phyloP scores from a whole-genome alignment of 2,888 invertebrate species.

The Thereva unica region DNA sequence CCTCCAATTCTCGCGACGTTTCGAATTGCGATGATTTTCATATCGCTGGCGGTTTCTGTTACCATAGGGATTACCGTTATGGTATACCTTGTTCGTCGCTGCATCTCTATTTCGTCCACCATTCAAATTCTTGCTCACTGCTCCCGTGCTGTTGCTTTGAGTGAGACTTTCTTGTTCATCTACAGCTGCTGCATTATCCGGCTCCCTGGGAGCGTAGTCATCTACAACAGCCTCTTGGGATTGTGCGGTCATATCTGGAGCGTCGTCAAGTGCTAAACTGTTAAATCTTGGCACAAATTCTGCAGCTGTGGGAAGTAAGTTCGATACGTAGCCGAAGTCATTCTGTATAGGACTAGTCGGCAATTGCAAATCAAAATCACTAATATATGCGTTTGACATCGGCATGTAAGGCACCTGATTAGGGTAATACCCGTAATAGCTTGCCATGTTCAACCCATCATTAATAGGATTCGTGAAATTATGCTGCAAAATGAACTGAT shows the following conservation, averaged over 20 bases:
- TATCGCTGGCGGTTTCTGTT: conserved; percentile 48
- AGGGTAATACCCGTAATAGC: conserved; percentile 22
- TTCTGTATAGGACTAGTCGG: conserved; percentile 40
- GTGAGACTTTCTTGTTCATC: not conserved
- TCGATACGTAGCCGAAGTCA: conserved; percentile 50
- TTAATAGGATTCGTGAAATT: conserved; percentile 47
- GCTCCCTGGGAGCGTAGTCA: conserved; percentile 7
- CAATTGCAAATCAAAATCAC: conserved; percentile 7
- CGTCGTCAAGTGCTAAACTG: conserved; percentile 44
- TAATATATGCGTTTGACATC: conserved; percentile 9
- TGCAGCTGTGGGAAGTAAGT: conserved; percentile 53
- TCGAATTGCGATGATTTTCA: conserved; percentile 54
- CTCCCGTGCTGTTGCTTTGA: conserved; percentile 38
- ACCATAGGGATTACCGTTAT: too few relatives aligned
- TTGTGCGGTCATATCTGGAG: conserved; percentile 37
- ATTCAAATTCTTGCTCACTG: conserved; percentile 42
- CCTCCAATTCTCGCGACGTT: conserved; percentile 56
- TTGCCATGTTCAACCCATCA: conserved; percentile 16
- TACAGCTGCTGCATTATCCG: not conserved
- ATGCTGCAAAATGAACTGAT: conserved; percentile 57
- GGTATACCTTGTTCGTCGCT: not conserved
- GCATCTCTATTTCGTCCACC: conserved; percentile 20
- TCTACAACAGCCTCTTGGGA: conserved; percentile 1
- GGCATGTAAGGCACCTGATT: conserved; percentile 39
- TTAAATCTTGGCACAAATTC: conserved; percentile 56